Evolutionary conservation across 2,797 vertebrate species (phyloP), one percentile per base, ranked within the genome.

Genomic region (Mus minutoides): DNA sequence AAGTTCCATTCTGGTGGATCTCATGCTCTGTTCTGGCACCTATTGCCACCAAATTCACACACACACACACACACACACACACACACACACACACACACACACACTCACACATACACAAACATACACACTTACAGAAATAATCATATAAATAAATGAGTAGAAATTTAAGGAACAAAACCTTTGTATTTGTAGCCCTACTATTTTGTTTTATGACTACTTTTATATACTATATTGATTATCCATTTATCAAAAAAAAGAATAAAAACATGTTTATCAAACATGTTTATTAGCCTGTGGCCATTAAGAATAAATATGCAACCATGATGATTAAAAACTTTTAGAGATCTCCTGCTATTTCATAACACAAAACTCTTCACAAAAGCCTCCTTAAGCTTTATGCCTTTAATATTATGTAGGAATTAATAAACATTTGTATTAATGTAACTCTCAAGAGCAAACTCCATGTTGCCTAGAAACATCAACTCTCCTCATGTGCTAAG

Each of bases 401-500:
- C 22, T 90, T 91, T 64, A 26, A 16, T 90, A 92, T 88, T 88
- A 19, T 46, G 5, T 52, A 87, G 71, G 9, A 62, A 69, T 60
- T 89, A 40, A 77, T 71, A 22, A 16, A 80, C 13, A 34, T 52
- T 87, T 94, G 87, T 58, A 93, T 78, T 92, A 84, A 76, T 34
- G 14, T 17, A 88, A 79, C 49, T 4, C 9, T 77, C 14, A 77
- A 84, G 37, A 83, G 56, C 52, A 52, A 90, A 64, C 1, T 46
- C 43, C 3, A 4, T 12, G 21, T 10, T 79, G 11, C 21, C 64
- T 92, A 90, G 91, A 90, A 76, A 75, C 22, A n/a, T 69, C 80
- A 64, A 84, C 31, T 83, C 8, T 12, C 37, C 56, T 21, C 54
- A 5, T 31, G 9, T 85, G 3, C 58, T 58, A 64, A 92, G 34